Conservation (phyloP, 2,113 vertebrate genomes). For the Muscicapa adusta region DNA sequence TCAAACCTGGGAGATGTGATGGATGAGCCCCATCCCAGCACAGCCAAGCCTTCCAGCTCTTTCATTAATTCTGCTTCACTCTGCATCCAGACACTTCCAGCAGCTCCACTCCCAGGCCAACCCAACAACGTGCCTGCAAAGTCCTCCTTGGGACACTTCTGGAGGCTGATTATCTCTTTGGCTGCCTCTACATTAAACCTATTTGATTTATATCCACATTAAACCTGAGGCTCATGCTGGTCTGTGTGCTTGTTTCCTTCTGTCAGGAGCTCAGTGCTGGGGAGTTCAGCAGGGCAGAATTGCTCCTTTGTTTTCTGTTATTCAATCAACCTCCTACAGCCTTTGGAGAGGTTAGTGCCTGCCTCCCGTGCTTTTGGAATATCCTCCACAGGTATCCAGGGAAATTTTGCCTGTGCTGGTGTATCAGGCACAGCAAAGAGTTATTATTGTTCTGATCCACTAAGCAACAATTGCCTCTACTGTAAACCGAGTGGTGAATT, state of each 20-base stretch:
- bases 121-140: background rate
- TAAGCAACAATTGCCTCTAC: conserved; percentile 39
- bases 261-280: fast-evolving
- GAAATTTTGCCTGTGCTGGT: background rate
- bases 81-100: background rate
- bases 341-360: background rate
- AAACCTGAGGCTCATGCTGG: background rate
- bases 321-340: background rate
- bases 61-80: background rate
- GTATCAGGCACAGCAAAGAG: background rate
- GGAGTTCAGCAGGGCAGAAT: background rate
- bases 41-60: background rate
- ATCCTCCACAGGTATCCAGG: background rate
- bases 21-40: background rate
- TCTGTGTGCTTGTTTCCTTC: background rate
- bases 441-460: background rate
- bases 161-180: background rate
- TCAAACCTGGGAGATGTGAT: background rate
- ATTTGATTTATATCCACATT: background rate
- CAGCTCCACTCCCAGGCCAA: background rate
- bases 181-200: background rate
- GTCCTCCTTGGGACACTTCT: background rate
- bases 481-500: conserved; percentile 37
- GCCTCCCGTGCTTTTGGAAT: background rate
- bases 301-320: background rate